Evolutionary conservation across 1,140 invertebrate species (phyloP), one percentile per base, ranked within the genome.

Genomic region (Formica exsecta): DNA sequence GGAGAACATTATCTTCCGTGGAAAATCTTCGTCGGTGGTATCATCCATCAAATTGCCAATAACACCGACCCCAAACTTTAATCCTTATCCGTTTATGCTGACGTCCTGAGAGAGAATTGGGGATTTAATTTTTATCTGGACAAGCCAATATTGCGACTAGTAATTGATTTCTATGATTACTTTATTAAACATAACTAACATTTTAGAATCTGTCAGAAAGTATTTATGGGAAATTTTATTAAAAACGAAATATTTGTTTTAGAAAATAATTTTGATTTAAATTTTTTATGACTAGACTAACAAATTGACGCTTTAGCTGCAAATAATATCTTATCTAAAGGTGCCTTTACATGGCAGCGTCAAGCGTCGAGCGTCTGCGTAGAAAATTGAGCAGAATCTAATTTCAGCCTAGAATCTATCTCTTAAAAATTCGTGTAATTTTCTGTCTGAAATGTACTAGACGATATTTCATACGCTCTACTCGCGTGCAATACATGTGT

Each of bases 311-410:
- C 8, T 25, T 38, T 22, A 51, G 11, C 11, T 3, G 25, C 29
- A 51, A 29, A 66, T 79, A 29, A 19, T 41, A 57, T 80, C 65
- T 80, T 80, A 71, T 51, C 48, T 36, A 71, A 80, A n/a, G n/a
- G n/a, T n/a, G n/a, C n/a, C n/a, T n/a, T n/a, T n/a, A n/a, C n/a
- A n/a, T n/a, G n/a, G n/a, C n/a, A n/a, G n/a, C n/a, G n/a, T n/a
- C n/a, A n/a, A n/a, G n/a, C n/a, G n/a, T n/a, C n/a, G n/a, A n/a
- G n/a, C n/a, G n/a, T n/a, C n/a, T n/a, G n/a, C n/a, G n/a, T n/a
- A n/a, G n/a, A n/a, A n/a, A n/a, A n/a, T n/a, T n/a, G n/a, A n/a
- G n/a, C n/a, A n/a, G n/a, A n/a, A n/a, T n/a, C n/a, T n/a, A n/a
- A n/a, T n/a, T n/a, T n/a, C n/a, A n/a, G n/a, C n/a, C n/a, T n/a